A percentile compares a stretch with the other conserved stretches of the same genome.
These are phyloP conservation scores for Hymenopus coronatus DNA, from an alignment of 2,888 invertebrate genomes.

Conservation along the genomic window DNA sequence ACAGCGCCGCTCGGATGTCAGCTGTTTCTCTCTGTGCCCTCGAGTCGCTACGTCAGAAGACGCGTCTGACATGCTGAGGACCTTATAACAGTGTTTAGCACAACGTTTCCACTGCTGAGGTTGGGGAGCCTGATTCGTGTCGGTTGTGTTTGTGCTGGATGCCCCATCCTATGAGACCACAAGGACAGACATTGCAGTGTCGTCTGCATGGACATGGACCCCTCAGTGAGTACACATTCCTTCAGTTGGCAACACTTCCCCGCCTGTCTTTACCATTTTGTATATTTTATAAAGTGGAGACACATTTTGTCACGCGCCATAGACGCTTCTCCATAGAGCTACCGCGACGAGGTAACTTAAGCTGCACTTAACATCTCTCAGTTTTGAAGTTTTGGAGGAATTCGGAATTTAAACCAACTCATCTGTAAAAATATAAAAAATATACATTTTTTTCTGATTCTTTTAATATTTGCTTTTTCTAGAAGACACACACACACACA, in stretches of 20 bases:
- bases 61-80: neutral
- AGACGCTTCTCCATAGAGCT: too few relatives aligned
- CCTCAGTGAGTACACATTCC: neutral
- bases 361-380: too few relatives aligned
- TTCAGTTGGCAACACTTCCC: neutral
- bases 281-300: too few relatives aligned
- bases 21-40: neutral
- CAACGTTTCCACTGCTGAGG: neutral
- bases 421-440: too few relatives aligned
- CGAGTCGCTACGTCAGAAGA: neutral
- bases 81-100: neutral
- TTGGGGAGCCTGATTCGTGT: neutral
- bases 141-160: neutral
- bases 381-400: too few relatives aligned
- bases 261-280: too few relatives aligned
- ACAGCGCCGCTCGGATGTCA: neutral
- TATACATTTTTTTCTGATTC: too few relatives aligned
- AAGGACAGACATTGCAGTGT: neutral
- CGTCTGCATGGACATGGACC: neutral
- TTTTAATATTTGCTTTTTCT: too few relatives aligned
- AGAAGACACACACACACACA: too few relatives aligned
- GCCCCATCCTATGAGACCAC: neutral
- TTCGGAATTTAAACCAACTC: too few relatives aligned
- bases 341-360: too few relatives aligned
- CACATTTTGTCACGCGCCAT: too few relatives aligned